Evolutionary conservation across 2,797 vertebrate species (phyloP).

Genomic region (Lepus townsendii): DNA sequence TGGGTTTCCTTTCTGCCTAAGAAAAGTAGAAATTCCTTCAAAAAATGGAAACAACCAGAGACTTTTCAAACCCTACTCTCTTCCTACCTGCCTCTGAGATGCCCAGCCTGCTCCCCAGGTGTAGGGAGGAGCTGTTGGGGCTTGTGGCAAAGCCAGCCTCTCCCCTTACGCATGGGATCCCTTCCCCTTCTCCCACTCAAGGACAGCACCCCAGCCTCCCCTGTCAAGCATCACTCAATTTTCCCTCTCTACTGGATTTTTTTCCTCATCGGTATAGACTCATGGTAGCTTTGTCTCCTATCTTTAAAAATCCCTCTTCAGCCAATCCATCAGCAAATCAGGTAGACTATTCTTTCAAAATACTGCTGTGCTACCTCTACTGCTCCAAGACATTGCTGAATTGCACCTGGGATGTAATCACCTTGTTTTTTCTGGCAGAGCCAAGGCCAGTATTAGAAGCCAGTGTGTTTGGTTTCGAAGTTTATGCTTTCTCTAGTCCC

Average conservation of each 20-base stretch:
- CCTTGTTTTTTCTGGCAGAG: background rate
- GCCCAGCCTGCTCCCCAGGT: background rate
- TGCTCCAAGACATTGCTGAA: background rate
- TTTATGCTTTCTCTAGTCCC: background rate
- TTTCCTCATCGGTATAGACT: background rate
- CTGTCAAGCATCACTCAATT: background rate
- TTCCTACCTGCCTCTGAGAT: background rate
- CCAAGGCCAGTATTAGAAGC: background rate
- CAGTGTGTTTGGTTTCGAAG: background rate
- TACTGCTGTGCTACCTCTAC: background rate
- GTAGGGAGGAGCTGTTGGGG: background rate
- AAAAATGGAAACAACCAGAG: background rate
- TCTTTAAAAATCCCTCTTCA: background rate
- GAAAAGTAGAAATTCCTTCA: background rate
- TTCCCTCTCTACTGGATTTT: background rate
- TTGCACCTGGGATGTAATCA: background rate
- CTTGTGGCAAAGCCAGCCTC: background rate
- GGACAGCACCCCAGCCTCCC: background rate
- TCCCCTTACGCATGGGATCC: background rate
- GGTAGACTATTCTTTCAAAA: background rate
- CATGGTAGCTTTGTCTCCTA: background rate
- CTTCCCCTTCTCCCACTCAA: background rate
- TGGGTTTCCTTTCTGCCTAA: background rate
- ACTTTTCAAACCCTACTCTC: background rate
- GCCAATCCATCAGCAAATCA: background rate